These are phyloP conservation scores for Geophilus truncorum DNA, from an alignment of 2,888 invertebrate species.

Conservation along the genomic window DNA sequence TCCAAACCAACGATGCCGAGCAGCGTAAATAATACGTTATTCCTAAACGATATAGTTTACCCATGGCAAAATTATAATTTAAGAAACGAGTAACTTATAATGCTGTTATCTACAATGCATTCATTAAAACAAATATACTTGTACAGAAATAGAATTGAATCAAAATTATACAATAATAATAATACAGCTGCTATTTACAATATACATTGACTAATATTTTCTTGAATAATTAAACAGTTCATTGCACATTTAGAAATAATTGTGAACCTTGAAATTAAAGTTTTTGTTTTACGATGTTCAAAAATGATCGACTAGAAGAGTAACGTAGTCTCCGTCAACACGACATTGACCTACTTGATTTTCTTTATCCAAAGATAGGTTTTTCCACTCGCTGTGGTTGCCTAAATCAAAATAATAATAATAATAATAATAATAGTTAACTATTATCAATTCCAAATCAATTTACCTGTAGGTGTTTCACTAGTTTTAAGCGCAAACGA, in stretches of 20 bases:
- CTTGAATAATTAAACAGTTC: background rate
- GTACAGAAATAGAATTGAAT: background rate
- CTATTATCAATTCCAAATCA: too few species aligned
- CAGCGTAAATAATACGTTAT: background rate
- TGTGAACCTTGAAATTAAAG: background rate
- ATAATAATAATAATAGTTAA: too few species aligned
- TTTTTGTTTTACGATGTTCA: conserved; percentile 47
- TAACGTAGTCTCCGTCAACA: conserved; percentile 73
- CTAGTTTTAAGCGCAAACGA: conserved; percentile 52
- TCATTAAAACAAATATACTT: background rate
- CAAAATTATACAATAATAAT: too few species aligned
- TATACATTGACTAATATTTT: background rate
- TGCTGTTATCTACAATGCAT: background rate
- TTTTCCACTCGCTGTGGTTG: conserved; percentile 62
- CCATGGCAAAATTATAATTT: background rate
- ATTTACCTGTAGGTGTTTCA: conserved; percentile 43
- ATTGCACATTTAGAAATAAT: background rate
- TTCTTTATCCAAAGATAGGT: conserved; percentile 73
- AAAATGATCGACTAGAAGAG: conserved; percentile 88
- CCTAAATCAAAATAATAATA: too few species aligned
- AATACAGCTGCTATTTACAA: background rate
- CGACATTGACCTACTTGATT: conserved; percentile 66
- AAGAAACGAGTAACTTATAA: background rate
- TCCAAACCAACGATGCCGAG: background rate
- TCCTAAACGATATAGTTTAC: background rate